Evolutionary conservation across 2,113 vertebrate species (phyloP).

Genomic region (Neoarius graeffei): DNA sequence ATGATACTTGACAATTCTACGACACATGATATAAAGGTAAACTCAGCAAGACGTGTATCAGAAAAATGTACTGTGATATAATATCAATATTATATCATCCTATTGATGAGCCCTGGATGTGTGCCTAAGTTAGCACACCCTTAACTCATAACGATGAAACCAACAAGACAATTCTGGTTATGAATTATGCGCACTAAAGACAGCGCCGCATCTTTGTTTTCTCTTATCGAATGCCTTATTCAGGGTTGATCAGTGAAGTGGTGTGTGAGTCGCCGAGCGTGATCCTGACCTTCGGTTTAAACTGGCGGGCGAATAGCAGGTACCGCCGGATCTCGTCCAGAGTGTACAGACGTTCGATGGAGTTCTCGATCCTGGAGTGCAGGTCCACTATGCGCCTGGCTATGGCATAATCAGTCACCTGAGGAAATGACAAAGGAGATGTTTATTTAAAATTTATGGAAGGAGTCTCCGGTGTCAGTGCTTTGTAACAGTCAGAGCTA

Average conservation of each 20-base stretch:
- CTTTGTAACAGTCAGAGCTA: background rate
- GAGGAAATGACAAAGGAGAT: slow-evolving; percentile 1
- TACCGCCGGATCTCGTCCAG: slow-evolving; percentile 96
- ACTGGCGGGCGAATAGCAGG: slow-evolving; percentile 94
- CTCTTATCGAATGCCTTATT: background rate
- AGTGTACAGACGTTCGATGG: slow-evolving; percentile 89
- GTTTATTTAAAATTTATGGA: background rate
- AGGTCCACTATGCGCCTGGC: slow-evolving; percentile 95
- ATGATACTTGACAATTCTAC: too few species aligned
- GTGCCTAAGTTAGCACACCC: background rate
- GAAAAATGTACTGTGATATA: background rate
- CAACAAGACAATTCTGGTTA: background rate
- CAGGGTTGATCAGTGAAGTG: background rate
- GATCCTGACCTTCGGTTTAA: slow-evolving; percentile 91
- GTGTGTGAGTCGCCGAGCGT: background rate
- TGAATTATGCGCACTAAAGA: background rate
- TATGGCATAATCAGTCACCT: slow-evolving; percentile 98
- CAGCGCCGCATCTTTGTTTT: background rate
- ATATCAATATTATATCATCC: background rate
- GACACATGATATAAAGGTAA: too few species aligned
- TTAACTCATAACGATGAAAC: background rate
- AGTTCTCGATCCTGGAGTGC: slow-evolving; percentile 90
- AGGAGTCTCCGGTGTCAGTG: background rate
- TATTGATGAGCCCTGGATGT: background rate
- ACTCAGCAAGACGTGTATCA: too few species aligned